Base-by-base conservation (phyloP, 2,113 vertebrate species). In the Lethenteron camtschaticum region DNA sequence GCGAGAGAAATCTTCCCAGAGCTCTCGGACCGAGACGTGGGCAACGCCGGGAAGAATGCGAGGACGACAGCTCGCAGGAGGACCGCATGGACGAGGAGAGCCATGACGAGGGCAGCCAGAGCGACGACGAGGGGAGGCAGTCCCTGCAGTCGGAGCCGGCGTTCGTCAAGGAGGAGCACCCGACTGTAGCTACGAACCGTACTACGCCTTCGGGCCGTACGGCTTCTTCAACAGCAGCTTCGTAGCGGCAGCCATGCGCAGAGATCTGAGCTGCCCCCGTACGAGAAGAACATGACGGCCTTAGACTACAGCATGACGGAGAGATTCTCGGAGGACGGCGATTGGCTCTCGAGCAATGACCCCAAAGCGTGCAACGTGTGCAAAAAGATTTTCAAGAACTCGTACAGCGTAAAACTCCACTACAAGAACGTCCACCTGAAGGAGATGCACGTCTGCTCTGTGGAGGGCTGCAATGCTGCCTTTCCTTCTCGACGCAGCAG, bases 361-460 rank as follows among this genome's bases (percentile, higher is more conserved):
- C 94, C 94, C 76, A 99, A 99, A 83, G 96, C 95, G 78, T 99
- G 92, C 83, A 96, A 96, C 10, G 94, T 96, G 74, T 99, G 94
- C 83, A 99, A 99, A 84, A 99, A 99, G 81, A 99, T 85, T 82
- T 99, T 99, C 84, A 99, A 99, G 83, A 99, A 91, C 78, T 99
- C 94, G 76, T 99, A 99, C 79, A 99, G 94, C 72, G 94, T 99
- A 80, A 99, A 99, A 80, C 89, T 99, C 74, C 94, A 99, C 82
- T 99, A 96, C 85, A 89, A 88, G 80, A 99, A 99, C 0, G 94
- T 99, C 79, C 94, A 99, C 81, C 87, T 99, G 76, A 99, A 99
- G 83, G 94, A 99, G 83, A 99, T 99, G 94, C 94, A 99, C 20
- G 90, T 99, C 79, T 99, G 94, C 80, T 96, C 94, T 3, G 94